phyloP scores from a whole-genome alignment of 2,888 invertebrate species.

The Erannis defoliaria region DNA sequence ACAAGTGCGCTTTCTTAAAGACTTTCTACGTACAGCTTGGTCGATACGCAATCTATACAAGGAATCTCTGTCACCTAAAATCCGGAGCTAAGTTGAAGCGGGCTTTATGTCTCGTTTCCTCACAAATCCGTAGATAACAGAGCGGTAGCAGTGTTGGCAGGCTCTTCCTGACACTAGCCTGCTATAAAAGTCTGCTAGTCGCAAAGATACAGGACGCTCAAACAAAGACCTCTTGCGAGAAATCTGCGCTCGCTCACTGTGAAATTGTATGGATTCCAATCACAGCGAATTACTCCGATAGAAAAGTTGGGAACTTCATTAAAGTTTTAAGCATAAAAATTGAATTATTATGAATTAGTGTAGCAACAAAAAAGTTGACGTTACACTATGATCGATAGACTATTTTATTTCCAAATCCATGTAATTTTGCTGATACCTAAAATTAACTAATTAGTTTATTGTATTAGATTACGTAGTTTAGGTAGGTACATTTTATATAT shows the following conservation, averaged over 20 bases:
- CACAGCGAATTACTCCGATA: constrained; percentile 51
- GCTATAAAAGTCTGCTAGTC: constrained; percentile 52
- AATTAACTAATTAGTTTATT: too few species aligned
- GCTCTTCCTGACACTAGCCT: constrained; percentile 49
- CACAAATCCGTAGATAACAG: constrained; percentile 72
- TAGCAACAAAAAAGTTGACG: constrained; percentile 3
- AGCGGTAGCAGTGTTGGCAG: constrained; percentile 51
- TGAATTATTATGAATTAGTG: constrained; percentile 26
- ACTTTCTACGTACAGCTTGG: constrained; percentile 46
- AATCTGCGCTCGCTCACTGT: constrained; percentile 63
- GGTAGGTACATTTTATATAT: too few species aligned
- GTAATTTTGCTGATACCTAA: too few species aligned
- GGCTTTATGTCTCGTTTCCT: constrained; percentile 71
- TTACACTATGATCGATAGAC: too few species aligned
- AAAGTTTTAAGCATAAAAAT: constrained; percentile 46
- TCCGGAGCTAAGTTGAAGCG: constrained; percentile 62
- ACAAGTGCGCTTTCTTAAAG: constrained; percentile 45
- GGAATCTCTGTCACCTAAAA: constrained; percentile 61
- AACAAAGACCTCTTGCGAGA: constrained; percentile 50
- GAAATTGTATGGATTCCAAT: constrained; percentile 64
- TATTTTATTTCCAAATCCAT: too few species aligned
- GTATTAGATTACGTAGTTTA: too few species aligned
- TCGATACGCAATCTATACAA: constrained; percentile 60
- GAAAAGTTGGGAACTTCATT: constrained; percentile 52
- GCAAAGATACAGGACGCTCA: constrained; percentile 52